phyloP scores from a whole-genome alignment of 2,797 vertebrate genomes.

The Betta splendens region DNA sequence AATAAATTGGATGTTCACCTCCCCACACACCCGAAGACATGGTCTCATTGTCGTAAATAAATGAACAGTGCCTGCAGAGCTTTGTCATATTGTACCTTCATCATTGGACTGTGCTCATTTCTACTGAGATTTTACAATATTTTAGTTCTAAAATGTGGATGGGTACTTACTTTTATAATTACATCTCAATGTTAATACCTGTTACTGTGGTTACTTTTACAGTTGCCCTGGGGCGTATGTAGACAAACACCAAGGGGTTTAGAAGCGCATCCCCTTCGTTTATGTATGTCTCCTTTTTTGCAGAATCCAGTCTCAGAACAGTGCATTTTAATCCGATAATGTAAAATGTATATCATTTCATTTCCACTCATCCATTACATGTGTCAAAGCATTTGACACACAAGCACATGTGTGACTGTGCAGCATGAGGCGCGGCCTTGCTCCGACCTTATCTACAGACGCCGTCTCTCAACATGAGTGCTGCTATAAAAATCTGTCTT shows the following conservation, averaged over 20 bases:
- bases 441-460: slow-evolving; percentile 10
- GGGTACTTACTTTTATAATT: no score
- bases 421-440: neutral
- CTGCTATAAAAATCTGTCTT: slow-evolving; percentile 33
- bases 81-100: neutral
- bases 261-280: no score
- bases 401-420: neutral
- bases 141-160: neutral
- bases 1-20: neutral
- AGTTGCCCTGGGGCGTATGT: no score
- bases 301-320: no score
- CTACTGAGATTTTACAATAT: neutral
- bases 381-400: neutral
- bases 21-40: neutral
- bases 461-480: slow-evolving; percentile 13
- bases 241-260: no score
- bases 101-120: no score
- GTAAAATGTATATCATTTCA: no score
- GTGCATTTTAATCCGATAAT: no score
- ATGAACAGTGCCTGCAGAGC: slow-evolving; percentile 6
- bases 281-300: no score
- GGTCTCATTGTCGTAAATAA: slow-evolving; percentile 23
- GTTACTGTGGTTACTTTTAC: no score
- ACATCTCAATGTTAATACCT: no score
- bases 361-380: no score